Evolutionary conservation across 2,113 vertebrate species (phyloP).

Genomic region (Rafetus swinhoei): DNA sequence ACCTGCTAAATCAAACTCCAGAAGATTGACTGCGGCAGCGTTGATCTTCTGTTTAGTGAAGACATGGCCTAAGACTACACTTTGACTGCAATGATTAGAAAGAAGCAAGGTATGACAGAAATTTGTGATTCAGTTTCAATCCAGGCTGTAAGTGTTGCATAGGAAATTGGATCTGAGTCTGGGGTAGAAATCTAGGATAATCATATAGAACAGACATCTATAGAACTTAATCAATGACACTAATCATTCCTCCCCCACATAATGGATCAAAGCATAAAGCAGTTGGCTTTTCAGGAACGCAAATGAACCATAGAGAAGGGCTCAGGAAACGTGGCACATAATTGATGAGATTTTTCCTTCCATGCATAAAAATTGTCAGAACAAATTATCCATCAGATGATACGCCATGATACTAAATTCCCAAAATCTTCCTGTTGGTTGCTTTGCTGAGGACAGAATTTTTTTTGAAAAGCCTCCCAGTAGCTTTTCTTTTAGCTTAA

Average conservation of each 20-base stretch:
- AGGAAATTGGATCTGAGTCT: constrained; percentile 39
- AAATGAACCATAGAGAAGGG: constrained; percentile 63
- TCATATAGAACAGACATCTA: constrained; percentile 69
- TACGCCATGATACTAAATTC: not conserved
- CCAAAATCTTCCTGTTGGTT: not conserved
- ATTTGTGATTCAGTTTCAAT: no score
- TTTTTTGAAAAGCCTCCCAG: not conserved
- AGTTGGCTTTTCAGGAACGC: constrained; percentile 64
- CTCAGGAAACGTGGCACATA: constrained; percentile 35
- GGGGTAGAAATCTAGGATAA: constrained; percentile 31
- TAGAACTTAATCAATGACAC: constrained; percentile 55
- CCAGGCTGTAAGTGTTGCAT: not conserved
- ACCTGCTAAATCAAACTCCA: no score
- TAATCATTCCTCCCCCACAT: constrained; percentile 61
- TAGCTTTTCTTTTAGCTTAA: not conserved
- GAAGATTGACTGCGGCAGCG: no score
- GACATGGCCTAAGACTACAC: no score
- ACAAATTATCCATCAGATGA: constrained; percentile 49
- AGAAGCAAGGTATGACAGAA: no score
- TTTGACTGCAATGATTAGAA: no score
- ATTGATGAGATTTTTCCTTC: constrained; percentile 35
- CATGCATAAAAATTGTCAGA: constrained; percentile 58
- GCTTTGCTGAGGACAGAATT: not conserved
- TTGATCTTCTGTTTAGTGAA: no score
- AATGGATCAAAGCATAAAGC: constrained; percentile 68